These are phyloP conservation scores for Gasterosteus aculeatus DNA, from an alignment of 2,113 vertebrate species.

Conservation along the genomic window DNA sequence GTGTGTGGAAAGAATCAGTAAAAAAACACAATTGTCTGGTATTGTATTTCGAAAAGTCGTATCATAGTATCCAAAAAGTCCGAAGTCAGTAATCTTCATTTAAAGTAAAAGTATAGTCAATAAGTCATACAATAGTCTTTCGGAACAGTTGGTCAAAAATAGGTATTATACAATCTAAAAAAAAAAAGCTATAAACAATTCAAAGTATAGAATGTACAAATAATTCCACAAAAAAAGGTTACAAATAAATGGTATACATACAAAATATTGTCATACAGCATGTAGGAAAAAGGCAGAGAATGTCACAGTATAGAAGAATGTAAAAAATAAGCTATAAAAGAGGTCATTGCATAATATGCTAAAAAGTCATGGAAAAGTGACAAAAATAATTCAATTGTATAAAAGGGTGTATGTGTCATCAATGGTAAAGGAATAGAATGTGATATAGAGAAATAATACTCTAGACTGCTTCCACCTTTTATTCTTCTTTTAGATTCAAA, in stretches of 20 bases:
- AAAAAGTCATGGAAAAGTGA: too few relatives aligned
- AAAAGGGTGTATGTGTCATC: background rate
- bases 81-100: too few relatives aligned
- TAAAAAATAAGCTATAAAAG: background rate
- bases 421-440: background rate
- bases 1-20: background rate
- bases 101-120: too few relatives aligned
- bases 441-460: background rate
- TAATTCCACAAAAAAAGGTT: too few relatives aligned
- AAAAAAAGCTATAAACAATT: too few relatives aligned
- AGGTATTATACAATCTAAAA: too few relatives aligned
- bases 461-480: constrained; percentile 34
- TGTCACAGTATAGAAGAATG: background rate
- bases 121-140: too few relatives aligned
- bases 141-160: too few relatives aligned
- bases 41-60: background rate
- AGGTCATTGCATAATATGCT: background rate
- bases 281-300: too few relatives aligned
- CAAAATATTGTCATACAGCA: too few relatives aligned
- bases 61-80: background rate
- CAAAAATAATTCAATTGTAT: background rate
- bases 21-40: background rate
- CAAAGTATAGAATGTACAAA: too few relatives aligned
- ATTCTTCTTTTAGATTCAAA: constrained; percentile 48
- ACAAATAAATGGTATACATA: too few relatives aligned